Conservation (phyloP, 2,888 invertebrate species). For the Darwinula stevensoni region DNA sequence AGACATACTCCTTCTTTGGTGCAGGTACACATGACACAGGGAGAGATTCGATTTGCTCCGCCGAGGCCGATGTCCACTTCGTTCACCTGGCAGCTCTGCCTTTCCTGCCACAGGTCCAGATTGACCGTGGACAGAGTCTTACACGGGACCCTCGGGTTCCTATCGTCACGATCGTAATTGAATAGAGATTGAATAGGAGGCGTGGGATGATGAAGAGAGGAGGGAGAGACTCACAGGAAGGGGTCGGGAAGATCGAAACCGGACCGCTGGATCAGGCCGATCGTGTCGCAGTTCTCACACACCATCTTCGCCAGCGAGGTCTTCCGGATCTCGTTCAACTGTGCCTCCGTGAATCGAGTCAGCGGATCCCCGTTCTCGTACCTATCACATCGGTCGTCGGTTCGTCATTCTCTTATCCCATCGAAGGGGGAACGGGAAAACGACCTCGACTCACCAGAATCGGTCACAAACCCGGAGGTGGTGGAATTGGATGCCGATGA, state of each 20-base stretch:
- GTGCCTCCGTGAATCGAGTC: constrained; percentile 25
- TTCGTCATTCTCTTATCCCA: neutral
- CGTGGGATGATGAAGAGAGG: no score
- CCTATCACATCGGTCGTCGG: constrained; percentile 11
- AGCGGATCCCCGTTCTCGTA: constrained; percentile 19
- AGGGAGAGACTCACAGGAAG: constrained; percentile 16
- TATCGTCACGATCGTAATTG: no score
- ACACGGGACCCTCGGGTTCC: constrained; percentile 17
- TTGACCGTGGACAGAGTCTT: constrained; percentile 14
- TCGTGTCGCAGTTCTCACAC: constrained; percentile 22
- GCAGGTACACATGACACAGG: constrained; percentile 22
- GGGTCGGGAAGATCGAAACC: constrained; percentile 21
- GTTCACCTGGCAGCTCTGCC: constrained; percentile 17
- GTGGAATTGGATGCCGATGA: constrained; percentile 77
- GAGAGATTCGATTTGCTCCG: constrained; percentile 17
- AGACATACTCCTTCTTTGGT: constrained; percentile 21
- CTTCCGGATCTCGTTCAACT: constrained; percentile 45
- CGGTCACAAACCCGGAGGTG: constrained; percentile 73
- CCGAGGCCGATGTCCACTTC: constrained; percentile 17
- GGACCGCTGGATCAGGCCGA: constrained; percentile 20
- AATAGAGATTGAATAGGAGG: no score
- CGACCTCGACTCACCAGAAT: constrained; percentile 37
- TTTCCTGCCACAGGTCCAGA: constrained; percentile 17
- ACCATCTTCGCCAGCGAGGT: constrained; percentile 19
- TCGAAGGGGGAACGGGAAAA: neutral